Percentiles rank a stretch among this genome's conserved stretches.
Evolutionary conservation across 2,113 vertebrate species (phyloP).

Genomic region (Phaethon lepturus): DNA sequence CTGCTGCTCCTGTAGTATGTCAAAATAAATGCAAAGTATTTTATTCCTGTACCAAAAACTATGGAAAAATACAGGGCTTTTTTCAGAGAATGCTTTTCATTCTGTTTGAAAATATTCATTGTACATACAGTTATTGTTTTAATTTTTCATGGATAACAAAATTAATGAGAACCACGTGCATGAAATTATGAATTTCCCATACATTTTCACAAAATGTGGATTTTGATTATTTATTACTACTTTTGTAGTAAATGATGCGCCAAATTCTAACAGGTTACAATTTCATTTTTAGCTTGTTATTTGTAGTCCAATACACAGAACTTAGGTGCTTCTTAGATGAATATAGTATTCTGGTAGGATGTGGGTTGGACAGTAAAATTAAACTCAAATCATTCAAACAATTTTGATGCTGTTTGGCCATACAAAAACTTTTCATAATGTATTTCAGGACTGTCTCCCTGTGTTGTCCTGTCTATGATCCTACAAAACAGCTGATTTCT

Average conservation of each 20-base stretch:
- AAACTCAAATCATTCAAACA: not conserved
- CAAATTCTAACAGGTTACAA: not conserved
- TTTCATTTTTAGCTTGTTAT: not conserved
- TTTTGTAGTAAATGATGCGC: not conserved
- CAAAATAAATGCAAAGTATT: not conserved
- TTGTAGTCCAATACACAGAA: not conserved
- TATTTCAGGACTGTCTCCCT: not conserved
- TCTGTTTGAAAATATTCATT: not conserved
- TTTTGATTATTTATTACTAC: not conserved
- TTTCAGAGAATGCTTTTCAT: rapidly evolving
- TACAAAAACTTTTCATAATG: not conserved
- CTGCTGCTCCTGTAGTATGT: not conserved
- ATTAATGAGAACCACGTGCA: not conserved
- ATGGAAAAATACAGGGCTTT: rapidly evolving
- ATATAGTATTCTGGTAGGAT: not conserved
- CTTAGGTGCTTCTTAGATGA: not conserved
- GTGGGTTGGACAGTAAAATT: not conserved
- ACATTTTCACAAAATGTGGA: not conserved
- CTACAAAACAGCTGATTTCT: not conserved
- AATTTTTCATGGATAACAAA: not conserved
- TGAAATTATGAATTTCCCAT: not conserved
- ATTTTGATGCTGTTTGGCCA: not conserved
- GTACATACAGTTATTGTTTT: not conserved
- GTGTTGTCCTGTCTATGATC: not conserved
- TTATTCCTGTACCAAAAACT: not conserved